Evolutionary conservation across 1,140 invertebrate species (phyloP).

Genomic region (Nymphalis io): DNA sequence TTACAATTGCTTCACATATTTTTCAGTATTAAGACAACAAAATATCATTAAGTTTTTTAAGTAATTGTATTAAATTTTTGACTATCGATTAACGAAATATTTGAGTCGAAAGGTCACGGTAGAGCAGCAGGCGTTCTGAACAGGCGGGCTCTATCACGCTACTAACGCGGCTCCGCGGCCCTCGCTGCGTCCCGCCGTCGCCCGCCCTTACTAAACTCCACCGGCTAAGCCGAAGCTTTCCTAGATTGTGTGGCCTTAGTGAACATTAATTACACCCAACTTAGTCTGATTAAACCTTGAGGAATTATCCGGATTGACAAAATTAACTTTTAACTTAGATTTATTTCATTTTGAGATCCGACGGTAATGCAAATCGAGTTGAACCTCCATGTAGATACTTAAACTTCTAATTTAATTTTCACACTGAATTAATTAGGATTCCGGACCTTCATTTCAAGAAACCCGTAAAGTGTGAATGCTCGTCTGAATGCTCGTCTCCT

Average conservation of each 20-base stretch:
- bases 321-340: conserved; percentile 80
- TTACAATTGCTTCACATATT: background rate
- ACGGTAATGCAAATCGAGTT: conserved; percentile 36
- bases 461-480: too few species aligned
- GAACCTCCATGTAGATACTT: conserved; percentile 30
- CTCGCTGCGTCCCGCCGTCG: conserved; percentile 43
- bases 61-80: background rate
- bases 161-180: conserved; percentile 50
- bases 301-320: conserved; percentile 79
- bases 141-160: conserved; percentile 51
- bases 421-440: conserved; percentile 12
- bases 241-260: conserved; percentile 77
- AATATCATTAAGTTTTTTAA: background rate
- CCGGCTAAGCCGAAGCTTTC: conserved; percentile 70
- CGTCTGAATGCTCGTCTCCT: background rate
- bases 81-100: conserved; percentile 6
- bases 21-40: background rate
- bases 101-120: conserved; percentile 20
- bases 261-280: conserved; percentile 80
- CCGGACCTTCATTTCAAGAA: background rate
- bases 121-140: conserved; percentile 43
- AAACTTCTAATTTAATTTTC: conserved; percentile 37
- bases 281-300: conserved; percentile 80
- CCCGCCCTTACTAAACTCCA: conserved; percentile 52
- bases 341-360: conserved; percentile 57